Evolutionary conservation across 2,113 vertebrate genomes (phyloP).

Genomic region (Nesogale talazaci): DNA sequence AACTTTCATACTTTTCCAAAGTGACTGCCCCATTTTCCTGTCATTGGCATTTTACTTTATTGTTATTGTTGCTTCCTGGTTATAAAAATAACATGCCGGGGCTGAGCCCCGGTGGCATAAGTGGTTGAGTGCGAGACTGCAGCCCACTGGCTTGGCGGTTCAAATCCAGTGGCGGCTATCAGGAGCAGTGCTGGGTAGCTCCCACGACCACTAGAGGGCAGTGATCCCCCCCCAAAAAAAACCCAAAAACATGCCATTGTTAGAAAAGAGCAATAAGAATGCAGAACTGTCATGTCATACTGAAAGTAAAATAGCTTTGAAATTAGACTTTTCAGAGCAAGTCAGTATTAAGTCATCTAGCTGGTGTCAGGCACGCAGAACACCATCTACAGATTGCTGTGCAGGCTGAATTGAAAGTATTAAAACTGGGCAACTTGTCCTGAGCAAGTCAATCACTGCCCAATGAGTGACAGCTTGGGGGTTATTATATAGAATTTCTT

Average conservation of each 20-base stretch:
- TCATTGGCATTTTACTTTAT: background rate
- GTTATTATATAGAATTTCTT: background rate
- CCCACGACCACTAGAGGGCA: no score
- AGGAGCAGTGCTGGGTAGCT: no score
- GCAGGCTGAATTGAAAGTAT: background rate
- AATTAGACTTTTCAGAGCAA: background rate
- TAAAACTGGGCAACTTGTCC: background rate
- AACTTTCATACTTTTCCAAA: background rate
- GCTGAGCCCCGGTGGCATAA: no score
- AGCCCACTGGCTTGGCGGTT: no score
- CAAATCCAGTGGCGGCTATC: no score
- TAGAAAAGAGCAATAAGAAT: background rate
- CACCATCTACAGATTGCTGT: background rate
- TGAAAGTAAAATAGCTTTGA: background rate
- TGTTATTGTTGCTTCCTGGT: conserved; percentile 24
- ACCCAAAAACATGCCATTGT: no score
- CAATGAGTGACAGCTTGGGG: background rate
- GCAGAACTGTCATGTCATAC: background rate
- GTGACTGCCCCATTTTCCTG: background rate
- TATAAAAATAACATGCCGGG: background rate
- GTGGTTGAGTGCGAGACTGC: no score
- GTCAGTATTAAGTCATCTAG: background rate
- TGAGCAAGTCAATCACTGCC: background rate
- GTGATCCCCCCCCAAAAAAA: no score
- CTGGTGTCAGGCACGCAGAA: background rate